Base-by-base conservation (phyloP, 2,888 invertebrate genomes). In the Harmothoe impar region DNA sequence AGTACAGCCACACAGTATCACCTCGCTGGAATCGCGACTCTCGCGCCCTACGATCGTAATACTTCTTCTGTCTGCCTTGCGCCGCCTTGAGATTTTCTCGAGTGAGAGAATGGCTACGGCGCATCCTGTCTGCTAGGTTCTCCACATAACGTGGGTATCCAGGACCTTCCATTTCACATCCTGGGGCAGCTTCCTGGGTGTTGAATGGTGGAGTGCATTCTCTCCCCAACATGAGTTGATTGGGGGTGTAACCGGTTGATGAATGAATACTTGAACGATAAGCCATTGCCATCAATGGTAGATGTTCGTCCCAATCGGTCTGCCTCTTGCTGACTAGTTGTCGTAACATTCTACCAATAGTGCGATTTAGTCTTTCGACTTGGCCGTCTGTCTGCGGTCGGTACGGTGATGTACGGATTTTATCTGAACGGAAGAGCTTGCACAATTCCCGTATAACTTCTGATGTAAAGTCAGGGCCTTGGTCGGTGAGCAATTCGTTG, bases 281-380 rank as follows among this genome's bases (percentile, higher is more conserved):
- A 1, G 93, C 93, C 90, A 93, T 93, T 10, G 91, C 86, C 5
- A 93, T 91, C 43, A 92, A 91, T 3, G 91, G 92, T 10, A 94
- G 78, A 77, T 91, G 91, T 20, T 91, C 10, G 90, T 94, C 94
- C 94, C 94, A 94, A 54, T 93, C 90, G 10, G 25, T 51, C 35
- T 93, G 94, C 43, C 92, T 62, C 12, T 91, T 17, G n/a, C n/a
- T 17, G 12, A n/a, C 25, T 5, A 81, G 81, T 31, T 81, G 81
- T 20, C 86, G 51, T 52, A 25, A n/a, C n/a, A n/a, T n/a, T n/a
- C n/a, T n/a, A n/a, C n/a, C n/a, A n/a, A n/a, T n/a, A n/a, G n/a
- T n/a, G n/a, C n/a, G n/a, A n/a, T n/a, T n/a, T n/a, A n/a, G n/a
- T 86, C 54, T n/a, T 7, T 51, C 17, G n/a, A n/a, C n/a, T n/a